Evolutionary conservation across 2,888 invertebrate genomes (phyloP).

Genomic region (Drosophila paranaensis): DNA sequence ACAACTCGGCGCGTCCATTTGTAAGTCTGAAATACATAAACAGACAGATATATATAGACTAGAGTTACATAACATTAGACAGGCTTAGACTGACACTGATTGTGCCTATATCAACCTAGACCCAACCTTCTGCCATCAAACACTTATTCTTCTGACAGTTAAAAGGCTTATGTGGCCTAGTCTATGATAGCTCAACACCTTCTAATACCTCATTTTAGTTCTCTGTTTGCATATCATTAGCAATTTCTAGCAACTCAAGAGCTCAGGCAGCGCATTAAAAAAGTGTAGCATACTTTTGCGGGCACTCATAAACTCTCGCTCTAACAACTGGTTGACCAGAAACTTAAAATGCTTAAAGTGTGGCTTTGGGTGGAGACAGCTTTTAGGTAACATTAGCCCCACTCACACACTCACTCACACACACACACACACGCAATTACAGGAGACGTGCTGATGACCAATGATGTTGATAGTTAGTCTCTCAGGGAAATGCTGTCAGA

Average conservation of each 20-base stretch:
- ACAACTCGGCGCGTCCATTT: slow-evolving; percentile 95
- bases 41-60: too few relatives aligned
- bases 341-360: slow-evolving; percentile 55
- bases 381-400: slow-evolving; percentile 10
- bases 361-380: slow-evolving; percentile 4
- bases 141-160: background rate
- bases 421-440: background rate
- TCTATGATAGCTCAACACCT: background rate
- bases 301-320: slow-evolving; percentile 64
- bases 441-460: slow-evolving; percentile 70
- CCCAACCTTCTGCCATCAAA: background rate
- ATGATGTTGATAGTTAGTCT: slow-evolving; percentile 76
- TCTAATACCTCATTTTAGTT: background rate
- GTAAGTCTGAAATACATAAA: slow-evolving; percentile 63
- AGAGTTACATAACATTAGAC: too few relatives aligned
- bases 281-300: slow-evolving; percentile 65
- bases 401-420: background rate
- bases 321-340: slow-evolving; percentile 47
- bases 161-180: too few relatives aligned
- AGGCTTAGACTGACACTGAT: too few relatives aligned
- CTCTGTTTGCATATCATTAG: background rate
- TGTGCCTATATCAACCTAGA: background rate
- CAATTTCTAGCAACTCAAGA: background rate
- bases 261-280: background rate
- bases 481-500: slow-evolving; percentile 23